Evolutionary conservation across 2,888 invertebrate species (phyloP), one percentile per base, ranked within the genome.

Genomic region (Vesta saturnalis): DNA sequence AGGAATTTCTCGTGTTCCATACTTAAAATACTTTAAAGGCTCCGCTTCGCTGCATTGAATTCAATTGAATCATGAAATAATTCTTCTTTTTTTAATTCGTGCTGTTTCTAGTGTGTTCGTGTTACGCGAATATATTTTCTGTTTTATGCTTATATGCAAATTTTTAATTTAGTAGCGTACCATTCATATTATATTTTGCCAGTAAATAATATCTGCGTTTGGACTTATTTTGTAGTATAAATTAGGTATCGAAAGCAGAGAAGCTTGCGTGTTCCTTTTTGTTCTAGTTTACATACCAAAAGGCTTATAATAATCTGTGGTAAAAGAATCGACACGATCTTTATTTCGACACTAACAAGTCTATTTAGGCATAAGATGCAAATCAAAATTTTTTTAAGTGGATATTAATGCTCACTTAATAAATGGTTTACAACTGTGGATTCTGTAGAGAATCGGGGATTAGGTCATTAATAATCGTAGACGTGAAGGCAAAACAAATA

Each of bases 1-100:
- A 60, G 55, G 64, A 57, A 64, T 58, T 55, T 68, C 62, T 62
- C 60, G 43, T 52, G 54, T 64, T 64, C 58, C 49, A 55, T 58
- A 49, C 56, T 46, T 63, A n/a, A 55, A 23, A 55, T 56, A 56
- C 23, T 55, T 19, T 23, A 49, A 23, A 47, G 16, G 49, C 49
- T 49, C n/a, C 6, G 60, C 35, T 52, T 30, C 6, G 1, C 16
- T 47, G 35, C 16, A 35, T 52, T 52, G 52, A 52, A 52, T 52
- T 60, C 52, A 60, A 35, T 23, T 60, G 30, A 22, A 56, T 56
- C 22, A 23, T 56, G 22, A 4, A 56, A 23, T 10, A 5, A 5
- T 10, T 56, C 22, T 6, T 14, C n/a, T 56, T 22, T 23, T 56
- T 23, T 56, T 56, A 30, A n/a, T n/a, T n/a, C 49, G 4, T n/a